Conservation (phyloP, 64 coral and sea anemone genomes). For the Astreopora myriophthalma region DNA sequence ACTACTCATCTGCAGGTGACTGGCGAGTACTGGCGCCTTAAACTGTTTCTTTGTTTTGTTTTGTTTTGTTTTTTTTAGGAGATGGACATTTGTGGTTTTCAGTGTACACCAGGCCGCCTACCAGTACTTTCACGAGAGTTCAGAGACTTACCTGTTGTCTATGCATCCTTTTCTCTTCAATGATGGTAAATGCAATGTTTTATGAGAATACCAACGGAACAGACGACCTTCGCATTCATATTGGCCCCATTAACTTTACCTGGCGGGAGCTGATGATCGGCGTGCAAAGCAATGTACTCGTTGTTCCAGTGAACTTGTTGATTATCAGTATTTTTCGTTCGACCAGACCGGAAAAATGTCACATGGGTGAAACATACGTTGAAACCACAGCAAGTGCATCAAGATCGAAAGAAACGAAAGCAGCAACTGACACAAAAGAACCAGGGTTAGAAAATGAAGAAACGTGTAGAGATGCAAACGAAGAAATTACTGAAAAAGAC, state of each 20-base stretch:
- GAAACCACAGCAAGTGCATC: background rate
- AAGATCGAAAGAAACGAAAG: background rate
- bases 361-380: background rate
- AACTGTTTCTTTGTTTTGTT: too few relatives aligned
- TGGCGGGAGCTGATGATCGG: constrained; percentile 27
- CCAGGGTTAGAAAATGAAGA: background rate
- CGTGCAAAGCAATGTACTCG: constrained; percentile 35
- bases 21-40: too few relatives aligned
- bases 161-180: constrained; percentile 11
- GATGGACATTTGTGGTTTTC: constrained; percentile 59
- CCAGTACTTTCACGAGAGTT: constrained; percentile 32
- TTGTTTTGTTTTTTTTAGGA: background rate
- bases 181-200: constrained; percentile 63
- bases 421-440: constrained; percentile 13
- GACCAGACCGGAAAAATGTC: background rate
- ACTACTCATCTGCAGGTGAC: background rate
- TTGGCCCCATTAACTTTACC: constrained; percentile 43
- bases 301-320: constrained; percentile 38
- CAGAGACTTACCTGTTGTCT: constrained; percentile 54
- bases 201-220: constrained; percentile 13
- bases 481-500: too few relatives aligned
- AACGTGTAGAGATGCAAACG: background rate
- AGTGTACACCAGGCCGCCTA: constrained; percentile 28
- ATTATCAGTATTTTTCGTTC: constrained; percentile 43
- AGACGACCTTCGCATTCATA: background rate